Evolutionary conservation across 2,113 vertebrate species (phyloP).

Genomic region (Macrotis lagotis): DNA sequence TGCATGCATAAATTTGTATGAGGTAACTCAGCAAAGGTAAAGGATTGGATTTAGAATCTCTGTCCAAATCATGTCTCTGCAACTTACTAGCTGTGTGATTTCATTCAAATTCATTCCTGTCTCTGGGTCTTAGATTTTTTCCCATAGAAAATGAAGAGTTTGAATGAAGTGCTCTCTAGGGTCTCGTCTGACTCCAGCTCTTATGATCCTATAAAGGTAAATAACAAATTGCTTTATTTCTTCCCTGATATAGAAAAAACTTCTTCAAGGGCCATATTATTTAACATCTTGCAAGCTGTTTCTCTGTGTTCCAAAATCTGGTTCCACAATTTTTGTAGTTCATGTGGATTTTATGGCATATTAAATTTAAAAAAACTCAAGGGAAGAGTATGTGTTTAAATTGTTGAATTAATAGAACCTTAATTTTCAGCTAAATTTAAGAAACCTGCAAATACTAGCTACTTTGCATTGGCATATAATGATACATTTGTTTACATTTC

Average conservation of each 20-base stretch:
- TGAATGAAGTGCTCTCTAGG: neutral
- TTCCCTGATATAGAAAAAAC: neutral
- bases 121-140: neutral
- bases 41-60: neutral
- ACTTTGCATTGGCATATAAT: neutral
- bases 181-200: constrained; percentile 2
- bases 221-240: constrained; percentile 49
- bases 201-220: constrained; percentile 30
- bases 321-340: neutral
- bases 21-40: neutral
- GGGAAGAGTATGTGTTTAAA: constrained; percentile 44
- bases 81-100: neutral
- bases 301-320: constrained; percentile 23
- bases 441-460: neutral
- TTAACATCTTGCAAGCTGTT: constrained; percentile 53
- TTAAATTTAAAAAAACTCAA: constrained; percentile 54
- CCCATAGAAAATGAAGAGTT: neutral
- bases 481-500: constrained; percentile 32
- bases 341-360: constrained; percentile 8
- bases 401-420: constrained; percentile 36
- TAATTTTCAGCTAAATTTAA: constrained; percentile 58
- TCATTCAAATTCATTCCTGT: neutral
- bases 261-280: constrained; percentile 17
- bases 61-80: neutral
- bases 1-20: neutral